phyloP scores from a whole-genome alignment of 2,113 vertebrate genomes.

The Hylia prasina region DNA sequence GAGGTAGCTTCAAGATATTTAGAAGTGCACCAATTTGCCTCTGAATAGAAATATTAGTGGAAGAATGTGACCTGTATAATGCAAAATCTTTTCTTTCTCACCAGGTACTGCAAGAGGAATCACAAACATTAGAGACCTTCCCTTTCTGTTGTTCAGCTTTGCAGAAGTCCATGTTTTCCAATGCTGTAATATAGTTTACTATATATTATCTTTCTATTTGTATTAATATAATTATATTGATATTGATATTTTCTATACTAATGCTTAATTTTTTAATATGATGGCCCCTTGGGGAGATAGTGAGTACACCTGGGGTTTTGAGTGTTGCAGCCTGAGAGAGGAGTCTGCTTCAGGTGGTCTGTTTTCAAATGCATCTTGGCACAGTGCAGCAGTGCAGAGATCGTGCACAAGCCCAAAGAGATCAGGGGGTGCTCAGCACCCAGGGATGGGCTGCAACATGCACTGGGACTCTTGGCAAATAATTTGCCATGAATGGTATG shows the following conservation, averaged over 20 bases:
- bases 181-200: not conserved
- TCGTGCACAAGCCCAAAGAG: not conserved
- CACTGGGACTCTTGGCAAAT: not conserved
- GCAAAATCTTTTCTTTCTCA: not conserved
- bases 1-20: not conserved
- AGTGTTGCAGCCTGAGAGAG: not conserved
- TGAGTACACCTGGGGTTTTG: not conserved
- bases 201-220: not conserved
- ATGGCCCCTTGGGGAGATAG: not conserved
- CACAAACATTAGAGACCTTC: not conserved
- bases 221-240: not conserved
- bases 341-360: not conserved
- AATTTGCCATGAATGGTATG: not conserved
- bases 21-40: not conserved
- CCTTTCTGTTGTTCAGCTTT: not conserved
- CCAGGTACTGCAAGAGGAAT: not conserved
- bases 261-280: not conserved
- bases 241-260: not conserved
- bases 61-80: not conserved
- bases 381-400: not conserved
- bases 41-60: not conserved
- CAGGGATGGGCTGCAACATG: not conserved
- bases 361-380: not conserved
- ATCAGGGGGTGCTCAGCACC: not conserved
- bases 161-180: not conserved